Evolutionary conservation across 1,140 invertebrate genomes (phyloP).

Genomic region (Arctopsyche grandis): DNA sequence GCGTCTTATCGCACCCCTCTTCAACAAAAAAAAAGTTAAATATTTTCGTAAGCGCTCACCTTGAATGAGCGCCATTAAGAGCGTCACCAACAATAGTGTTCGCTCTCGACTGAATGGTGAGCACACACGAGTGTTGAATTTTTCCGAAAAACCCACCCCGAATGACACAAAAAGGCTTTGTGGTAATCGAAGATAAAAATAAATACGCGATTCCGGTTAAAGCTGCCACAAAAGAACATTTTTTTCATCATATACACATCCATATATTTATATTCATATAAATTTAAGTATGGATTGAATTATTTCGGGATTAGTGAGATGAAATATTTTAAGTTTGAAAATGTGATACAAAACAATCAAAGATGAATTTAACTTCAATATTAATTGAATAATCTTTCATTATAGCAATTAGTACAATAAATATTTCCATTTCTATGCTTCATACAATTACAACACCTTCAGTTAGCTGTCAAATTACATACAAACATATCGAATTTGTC

Average conservation of each 20-base stretch:
- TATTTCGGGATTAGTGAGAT: too few relatives aligned
- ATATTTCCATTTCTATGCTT: too few relatives aligned
- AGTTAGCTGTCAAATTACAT: too few relatives aligned
- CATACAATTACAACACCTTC: too few relatives aligned
- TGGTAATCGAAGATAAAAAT: conserved; percentile 23
- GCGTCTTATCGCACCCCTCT: conserved; percentile 2
- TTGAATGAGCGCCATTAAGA: conserved; percentile 35
- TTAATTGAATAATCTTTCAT: too few relatives aligned
- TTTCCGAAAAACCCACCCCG: conserved; percentile 5
- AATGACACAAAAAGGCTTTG: neutral
- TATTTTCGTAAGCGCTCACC: conserved; percentile 45
- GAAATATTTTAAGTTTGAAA: too few relatives aligned
- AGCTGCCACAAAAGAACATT: neutral
- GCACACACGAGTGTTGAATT: conserved; percentile 1
- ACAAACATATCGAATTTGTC: too few relatives aligned
- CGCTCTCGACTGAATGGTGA: neutral
- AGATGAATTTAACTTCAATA: too few relatives aligned
- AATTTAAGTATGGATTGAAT: neutral
- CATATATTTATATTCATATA: conserved; percentile 8
- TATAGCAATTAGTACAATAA: too few relatives aligned
- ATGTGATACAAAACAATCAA: too few relatives aligned
- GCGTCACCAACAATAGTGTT: conserved; percentile 12
- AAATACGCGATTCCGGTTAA: conserved; percentile 20
- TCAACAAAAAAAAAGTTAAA: conserved; percentile 34
- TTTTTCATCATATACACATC: neutral